Evolutionary conservation across 2,113 vertebrate species (phyloP), one percentile per base, ranked within the genome.

Genomic region (Thinocorus orbignyianus): DNA sequence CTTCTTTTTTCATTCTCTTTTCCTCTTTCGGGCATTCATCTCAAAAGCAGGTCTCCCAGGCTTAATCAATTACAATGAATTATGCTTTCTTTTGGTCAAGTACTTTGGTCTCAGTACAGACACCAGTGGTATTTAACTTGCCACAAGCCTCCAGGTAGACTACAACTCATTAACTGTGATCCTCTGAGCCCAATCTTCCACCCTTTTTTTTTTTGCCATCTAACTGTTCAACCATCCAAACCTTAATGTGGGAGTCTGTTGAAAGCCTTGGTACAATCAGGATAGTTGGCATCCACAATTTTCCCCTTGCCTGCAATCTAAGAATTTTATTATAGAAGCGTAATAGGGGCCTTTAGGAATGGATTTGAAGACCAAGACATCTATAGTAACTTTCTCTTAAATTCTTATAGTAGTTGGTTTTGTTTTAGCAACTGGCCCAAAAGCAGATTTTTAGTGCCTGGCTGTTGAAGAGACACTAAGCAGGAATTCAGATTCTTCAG

Each of bases 381-480:
- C 8, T 57, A 28, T 26, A 70, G 11, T 24, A 54, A 17, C 18
- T 48, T 48, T 81, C 9, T 54, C 11, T 51, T 39, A 71, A 71
- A 13, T 44, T 69, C 17, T 78, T 2, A 33, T 10, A 57, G 4
- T 48, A 52, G 5, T 48, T 8, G 17, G 4, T 46, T 8, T 10
- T 57, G 4, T n/a, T 84, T 46, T 54, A 19, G 18, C 81, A 69
- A 44, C 23, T 31, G 10, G 2, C 16, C 41, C 18, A 46, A 60
- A 54, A 7, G 5, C 10, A 66, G 10, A 55, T 39, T 69, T 76
- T 55, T 41, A 39, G 2, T 42, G 6, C 3, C 26, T 77, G 35
- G 8, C 8, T 64, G 17, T 80, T 1, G 2, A 72, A 46, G 8
- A 19, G 2, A 1, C 4, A 2, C 9, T 33, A 37, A 89, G 15